Conservation (phyloP, 2,797 vertebrate genomes). For the Podargus strigoides region DNA sequence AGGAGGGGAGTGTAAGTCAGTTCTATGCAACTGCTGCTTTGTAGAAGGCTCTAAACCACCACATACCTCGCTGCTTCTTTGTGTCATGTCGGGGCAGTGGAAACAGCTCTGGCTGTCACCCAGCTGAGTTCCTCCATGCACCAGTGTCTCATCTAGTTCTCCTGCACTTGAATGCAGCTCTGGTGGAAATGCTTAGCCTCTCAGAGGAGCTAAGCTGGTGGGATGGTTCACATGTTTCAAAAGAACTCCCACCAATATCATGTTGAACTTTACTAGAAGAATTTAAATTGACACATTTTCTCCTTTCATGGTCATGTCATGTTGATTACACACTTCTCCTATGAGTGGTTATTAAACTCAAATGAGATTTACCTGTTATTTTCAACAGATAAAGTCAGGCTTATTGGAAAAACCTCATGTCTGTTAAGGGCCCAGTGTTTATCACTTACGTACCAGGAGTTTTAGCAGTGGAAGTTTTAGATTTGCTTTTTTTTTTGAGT, state of each 20-base stretch:
- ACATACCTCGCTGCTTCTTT: fast-evolving
- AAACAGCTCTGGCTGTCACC: background rate
- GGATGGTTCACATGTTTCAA: background rate
- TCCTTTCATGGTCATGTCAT: background rate
- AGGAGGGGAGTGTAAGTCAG: background rate
- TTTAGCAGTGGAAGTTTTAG: background rate
- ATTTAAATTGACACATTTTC: background rate
- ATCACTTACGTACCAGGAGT: background rate
- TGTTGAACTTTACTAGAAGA: background rate
- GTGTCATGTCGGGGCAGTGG: background rate
- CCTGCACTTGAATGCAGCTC: background rate
- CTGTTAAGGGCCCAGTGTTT: background rate
- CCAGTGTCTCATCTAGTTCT: background rate
- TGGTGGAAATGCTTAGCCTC: background rate
- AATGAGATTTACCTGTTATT: background rate
- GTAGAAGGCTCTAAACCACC: background rate
- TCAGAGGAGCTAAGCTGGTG: background rate
- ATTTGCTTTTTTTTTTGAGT: background rate
- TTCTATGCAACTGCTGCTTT: background rate
- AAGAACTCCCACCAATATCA: background rate
- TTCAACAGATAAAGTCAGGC: background rate
- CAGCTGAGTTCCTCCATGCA: background rate
- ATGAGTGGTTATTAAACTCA: background rate
- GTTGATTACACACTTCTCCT: background rate
- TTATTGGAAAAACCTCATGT: background rate